Conservation (phyloP, 2,113 vertebrate species). For the Origma solitaria region DNA sequence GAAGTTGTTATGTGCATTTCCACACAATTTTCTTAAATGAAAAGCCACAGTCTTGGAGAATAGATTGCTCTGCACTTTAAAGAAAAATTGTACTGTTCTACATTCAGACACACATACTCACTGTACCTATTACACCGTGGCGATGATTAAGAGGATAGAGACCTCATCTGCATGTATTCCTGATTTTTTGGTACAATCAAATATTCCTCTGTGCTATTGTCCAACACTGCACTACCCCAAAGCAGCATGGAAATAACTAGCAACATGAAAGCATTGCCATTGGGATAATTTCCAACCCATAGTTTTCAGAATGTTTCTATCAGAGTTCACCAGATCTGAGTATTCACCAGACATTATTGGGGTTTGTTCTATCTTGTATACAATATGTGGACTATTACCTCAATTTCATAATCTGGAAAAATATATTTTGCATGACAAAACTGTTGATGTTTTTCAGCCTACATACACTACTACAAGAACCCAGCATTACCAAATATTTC, state of each 20-base stretch:
- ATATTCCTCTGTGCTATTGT: background rate
- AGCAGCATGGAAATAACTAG: background rate
- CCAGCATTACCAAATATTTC: background rate
- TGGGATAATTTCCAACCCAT: background rate
- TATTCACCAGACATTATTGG: background rate
- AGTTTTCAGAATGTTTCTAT: background rate
- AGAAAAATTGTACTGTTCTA: background rate
- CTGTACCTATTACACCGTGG: background rate
- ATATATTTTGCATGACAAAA: background rate
- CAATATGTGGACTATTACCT: fast-evolving
- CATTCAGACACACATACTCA: background rate
- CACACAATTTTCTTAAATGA: background rate
- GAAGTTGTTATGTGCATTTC: background rate
- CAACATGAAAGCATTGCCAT: background rate
- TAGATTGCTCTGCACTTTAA: background rate
- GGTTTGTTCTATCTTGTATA: background rate
- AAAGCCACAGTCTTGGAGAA: background rate
- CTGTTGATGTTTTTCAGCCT: background rate
- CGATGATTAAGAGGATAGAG: background rate
- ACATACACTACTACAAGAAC: background rate
- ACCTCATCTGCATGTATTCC: background rate
- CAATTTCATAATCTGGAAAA: background rate
- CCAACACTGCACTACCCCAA: background rate
- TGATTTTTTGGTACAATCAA: background rate
- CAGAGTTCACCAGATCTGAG: background rate